Percentiles rank a stretch among this genome's conserved stretches.
Evolutionary conservation across 2,888 invertebrate genomes (phyloP).

Genomic region (Mythimna ferrago): DNA sequence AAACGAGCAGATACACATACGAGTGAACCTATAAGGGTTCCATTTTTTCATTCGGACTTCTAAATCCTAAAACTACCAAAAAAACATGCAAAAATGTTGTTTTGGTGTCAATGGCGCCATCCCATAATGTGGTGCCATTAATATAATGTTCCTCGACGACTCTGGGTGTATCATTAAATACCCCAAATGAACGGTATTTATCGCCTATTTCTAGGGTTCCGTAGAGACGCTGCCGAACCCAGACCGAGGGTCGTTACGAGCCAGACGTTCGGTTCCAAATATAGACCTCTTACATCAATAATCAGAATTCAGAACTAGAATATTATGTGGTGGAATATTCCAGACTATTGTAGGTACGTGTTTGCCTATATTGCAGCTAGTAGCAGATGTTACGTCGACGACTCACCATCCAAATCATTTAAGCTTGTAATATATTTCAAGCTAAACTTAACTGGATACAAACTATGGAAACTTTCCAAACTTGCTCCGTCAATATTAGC

Average conservation of each 20-base stretch:
- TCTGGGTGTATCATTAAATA: slow-evolving; percentile 45
- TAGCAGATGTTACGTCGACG: background rate
- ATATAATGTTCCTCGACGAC: slow-evolving; percentile 39
- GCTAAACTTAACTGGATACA: slow-evolving; percentile 1
- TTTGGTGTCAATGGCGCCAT: slow-evolving; percentile 58
- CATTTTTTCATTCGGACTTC: no score
- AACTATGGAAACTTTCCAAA: slow-evolving; percentile 6
- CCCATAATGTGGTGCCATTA: slow-evolving; percentile 39
- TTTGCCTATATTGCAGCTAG: background rate
- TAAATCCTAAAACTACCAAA: background rate
- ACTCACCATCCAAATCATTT: background rate
- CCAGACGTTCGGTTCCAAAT: slow-evolving; percentile 9
- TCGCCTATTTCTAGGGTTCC: slow-evolving; percentile 46
- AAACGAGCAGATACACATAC: no score
- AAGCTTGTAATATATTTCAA: slow-evolving; percentile 13
- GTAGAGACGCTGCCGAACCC: background rate
- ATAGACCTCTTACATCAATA: slow-evolving; percentile 15
- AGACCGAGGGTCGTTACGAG: slow-evolving; percentile 1
- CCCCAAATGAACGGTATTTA: slow-evolving; percentile 58
- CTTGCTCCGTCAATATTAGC: background rate
- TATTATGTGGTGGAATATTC: slow-evolving; percentile 17
- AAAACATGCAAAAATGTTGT: slow-evolving; percentile 35
- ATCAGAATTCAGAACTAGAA: slow-evolving; percentile 10
- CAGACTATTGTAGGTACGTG: background rate
- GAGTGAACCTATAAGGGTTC: no score